Base-by-base conservation (phyloP, 2,888 invertebrate species). In the Timandra comae region DNA sequence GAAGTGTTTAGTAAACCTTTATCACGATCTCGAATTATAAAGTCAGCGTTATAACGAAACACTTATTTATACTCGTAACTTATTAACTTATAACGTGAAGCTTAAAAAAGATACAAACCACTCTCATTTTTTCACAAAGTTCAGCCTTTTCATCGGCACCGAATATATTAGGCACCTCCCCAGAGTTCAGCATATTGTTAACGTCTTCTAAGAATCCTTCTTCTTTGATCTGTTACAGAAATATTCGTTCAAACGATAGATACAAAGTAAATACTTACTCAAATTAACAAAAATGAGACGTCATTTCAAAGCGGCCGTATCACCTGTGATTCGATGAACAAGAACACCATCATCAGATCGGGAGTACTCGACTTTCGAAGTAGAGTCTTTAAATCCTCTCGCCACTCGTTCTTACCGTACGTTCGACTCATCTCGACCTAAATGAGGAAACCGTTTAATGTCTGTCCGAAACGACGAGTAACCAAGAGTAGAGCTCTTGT, bases 171-270 rank as follows among this genome's bases (percentile, higher is more conserved):
- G 97, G 97, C 0, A 97, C 95, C 86, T 97, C 97, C 2, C 97
- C 97, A 0, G 95, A 93, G 69, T 97, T 97, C 26, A 98, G 76
- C 73, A 98, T 88, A 66, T 97, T 97, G 64, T 94, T 96, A 1
- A 97, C 91, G 58, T 98, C 98, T 74, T 98, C 97, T 29, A 98
- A 80, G 63, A 97, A 97, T 0, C 92, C 92, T 80, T 97, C 97
- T 71, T 96, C 93, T 87, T 97, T 97, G 21, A 97, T 95, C 90
- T 94, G 72, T 48, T 41, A 10, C 23, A 22, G 32, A n/a, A 29
- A 29, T 9, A 20, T 21, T n/a, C n/a, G n/a, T n/a, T n/a, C n/a
- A n/a, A n/a, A n/a, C n/a, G n/a, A n/a, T n/a, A n/a, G n/a, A n/a
- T n/a, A n/a, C n/a, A n/a, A n/a, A n/a, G n/a, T n/a, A n/a, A n/a